A percentile compares a stretch with the other conserved stretches of the same genome.
Conservation (phyloP, 2,113 vertebrate genomes). For the Holacanthus passer region DNA sequence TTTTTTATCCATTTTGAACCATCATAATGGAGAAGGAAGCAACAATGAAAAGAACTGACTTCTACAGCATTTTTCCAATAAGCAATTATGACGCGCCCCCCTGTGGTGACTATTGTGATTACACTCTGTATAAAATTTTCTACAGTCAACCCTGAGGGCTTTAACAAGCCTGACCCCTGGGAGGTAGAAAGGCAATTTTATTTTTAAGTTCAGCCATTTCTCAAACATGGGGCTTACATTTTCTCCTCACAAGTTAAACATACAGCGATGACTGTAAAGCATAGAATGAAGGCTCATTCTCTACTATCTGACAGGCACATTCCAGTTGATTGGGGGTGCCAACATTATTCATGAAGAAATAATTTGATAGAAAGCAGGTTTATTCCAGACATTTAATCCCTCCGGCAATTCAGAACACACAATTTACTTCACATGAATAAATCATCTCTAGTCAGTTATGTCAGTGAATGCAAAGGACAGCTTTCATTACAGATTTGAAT, state of each 20-base stretch:
- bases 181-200: slow-evolving; percentile 69
- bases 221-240: slow-evolving; percentile 17
- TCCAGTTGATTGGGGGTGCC: slow-evolving; percentile 3
- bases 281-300: slow-evolving; percentile 11
- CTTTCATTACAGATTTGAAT: slow-evolving; percentile 16
- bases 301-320: slow-evolving; percentile 37
- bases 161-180: not conserved
- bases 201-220: slow-evolving; percentile 48
- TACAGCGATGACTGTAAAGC: slow-evolving; percentile 25
- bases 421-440: slow-evolving; percentile 15
- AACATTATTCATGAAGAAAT: not conserved
- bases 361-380: not conserved
- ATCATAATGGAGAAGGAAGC: not conserved
- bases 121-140: not conserved
- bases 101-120: slow-evolving; percentile 14
- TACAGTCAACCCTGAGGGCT: not conserved
- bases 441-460: not conserved
- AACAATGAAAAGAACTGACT: not conserved
- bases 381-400: not conserved
- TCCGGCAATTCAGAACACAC: slow-evolving; percentile 6
- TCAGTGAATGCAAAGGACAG: slow-evolving; percentile 18
- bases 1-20: not conserved
- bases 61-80: not conserved
- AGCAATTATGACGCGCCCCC: slow-evolving; percentile 16
- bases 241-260: slow-evolving; percentile 38